Evolutionary conservation across 2,888 invertebrate species (phyloP), one percentile per base, ranked within the genome.

Genomic region (Tetragonula carbonaria): DNA sequence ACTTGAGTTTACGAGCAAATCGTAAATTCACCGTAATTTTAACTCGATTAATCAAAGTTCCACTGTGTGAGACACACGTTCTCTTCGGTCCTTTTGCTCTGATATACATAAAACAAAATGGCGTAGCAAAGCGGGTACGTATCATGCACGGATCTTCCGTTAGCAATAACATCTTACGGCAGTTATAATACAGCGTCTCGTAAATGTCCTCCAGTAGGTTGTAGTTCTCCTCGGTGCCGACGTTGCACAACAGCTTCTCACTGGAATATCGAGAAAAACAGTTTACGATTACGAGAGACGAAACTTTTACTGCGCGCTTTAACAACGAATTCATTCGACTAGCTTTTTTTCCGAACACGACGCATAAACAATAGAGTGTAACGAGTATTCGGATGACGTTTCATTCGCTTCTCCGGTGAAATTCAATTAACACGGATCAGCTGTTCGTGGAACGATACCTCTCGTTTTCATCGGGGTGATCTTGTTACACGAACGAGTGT

Each of bases 141-240:
- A 8, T 38, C 33, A 28, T 23, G 45, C 16, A 45, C 14, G 13
- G 23, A 33, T 45, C 13, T 13, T 38, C 45, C 8, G 53, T 65
- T 33, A 59, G 18, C 28, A 66, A 18, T 78, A 76, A 67, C 70
- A 53, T 45, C 95, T 96, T 95, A 97, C 97, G 96, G 94, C 95
- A 95, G 88, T 96, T 96, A 83, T 96, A 96, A 86, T 95, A 95
- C 62, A 97, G 95, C 51, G 96, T 96, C 91, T 97, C 97, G 92
- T 96, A 97, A 93, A 97, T 96, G 95, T 97, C 97, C 95, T 97
- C 97, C 92, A 97, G 95, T 93, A 97, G 96, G 90, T 96, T 96
- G 93, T 97, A 97, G 94, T 97, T 96, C 91, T 95, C 96, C 93
- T 96, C 96, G 78, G 95, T 95, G 86, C 95, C 96, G 74, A 96